A percentile compares a stretch with the other conserved stretches of the same genome.
These are phyloP conservation scores for Paedocypris micromegethes DNA, from an alignment of 2,797 vertebrate genomes.

Conservation along the genomic window DNA sequence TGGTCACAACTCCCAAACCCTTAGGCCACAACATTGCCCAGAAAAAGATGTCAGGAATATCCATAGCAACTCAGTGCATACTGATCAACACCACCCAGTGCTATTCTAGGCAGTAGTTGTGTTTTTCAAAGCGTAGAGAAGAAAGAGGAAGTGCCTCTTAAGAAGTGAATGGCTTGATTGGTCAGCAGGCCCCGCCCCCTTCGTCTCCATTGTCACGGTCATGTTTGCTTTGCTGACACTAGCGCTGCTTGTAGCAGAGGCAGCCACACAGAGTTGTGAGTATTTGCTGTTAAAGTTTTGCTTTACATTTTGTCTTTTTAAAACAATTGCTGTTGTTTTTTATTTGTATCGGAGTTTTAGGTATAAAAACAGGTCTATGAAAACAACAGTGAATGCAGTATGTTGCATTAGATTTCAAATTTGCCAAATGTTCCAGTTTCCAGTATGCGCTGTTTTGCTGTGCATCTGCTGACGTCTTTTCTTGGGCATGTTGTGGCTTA, in stretches of 20 bases:
- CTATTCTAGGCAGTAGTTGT: constrained; percentile 35
- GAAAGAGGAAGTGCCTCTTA: constrained; percentile 47
- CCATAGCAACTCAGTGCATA: too few species aligned
- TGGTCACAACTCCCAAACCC: too few species aligned
- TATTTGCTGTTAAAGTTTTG: constrained; percentile 17
- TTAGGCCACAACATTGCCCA: constrained; percentile 1
- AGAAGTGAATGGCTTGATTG: constrained; percentile 61
- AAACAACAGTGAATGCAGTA: too few species aligned
- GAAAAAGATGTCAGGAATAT: neutral
- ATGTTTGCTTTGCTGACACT: constrained; percentile 49
- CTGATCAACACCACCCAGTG: constrained; percentile 16
- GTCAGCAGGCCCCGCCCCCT: constrained; percentile 52
- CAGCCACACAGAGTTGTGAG: constrained; percentile 39
- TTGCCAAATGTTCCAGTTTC: too few species aligned
- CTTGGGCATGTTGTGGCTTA: too few species aligned
- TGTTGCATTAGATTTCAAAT: too few species aligned
- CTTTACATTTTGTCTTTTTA: neutral
- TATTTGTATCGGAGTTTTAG: too few species aligned
- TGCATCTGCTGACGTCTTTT: too few species aligned
- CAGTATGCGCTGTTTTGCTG: too few species aligned
- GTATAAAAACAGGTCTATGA: too few species aligned
- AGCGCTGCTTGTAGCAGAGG: constrained; percentile 38
- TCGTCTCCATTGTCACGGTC: constrained; percentile 54
- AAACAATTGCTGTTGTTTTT: neutral
- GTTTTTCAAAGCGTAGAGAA: constrained; percentile 26